phyloP scores from a whole-genome alignment of 2,888 invertebrate genomes.

The Lasioglossum leucozonium region DNA sequence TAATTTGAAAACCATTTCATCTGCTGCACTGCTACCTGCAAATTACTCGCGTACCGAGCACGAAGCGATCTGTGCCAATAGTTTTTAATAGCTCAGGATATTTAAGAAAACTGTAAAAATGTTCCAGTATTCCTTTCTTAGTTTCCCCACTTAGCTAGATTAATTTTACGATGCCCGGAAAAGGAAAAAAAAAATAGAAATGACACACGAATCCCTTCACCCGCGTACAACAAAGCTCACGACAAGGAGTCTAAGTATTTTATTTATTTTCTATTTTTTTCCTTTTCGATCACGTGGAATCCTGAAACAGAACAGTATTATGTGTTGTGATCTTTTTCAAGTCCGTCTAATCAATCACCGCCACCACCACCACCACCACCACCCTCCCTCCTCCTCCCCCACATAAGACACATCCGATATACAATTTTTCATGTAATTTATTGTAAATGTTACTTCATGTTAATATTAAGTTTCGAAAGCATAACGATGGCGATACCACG shows the following conservation, averaged over 20 bases:
- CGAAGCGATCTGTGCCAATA: slow-evolving; percentile 20
- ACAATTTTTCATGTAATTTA: slow-evolving; percentile 31
- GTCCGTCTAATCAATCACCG: slow-evolving; percentile 20
- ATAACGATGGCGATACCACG: neutral
- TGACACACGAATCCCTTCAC: neutral
- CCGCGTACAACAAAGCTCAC: neutral
- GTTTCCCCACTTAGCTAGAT: slow-evolving; percentile 14
- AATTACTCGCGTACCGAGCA: slow-evolving; percentile 21
- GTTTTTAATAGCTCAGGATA: slow-evolving; percentile 23
- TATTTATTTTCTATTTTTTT: slow-evolving; percentile 39
- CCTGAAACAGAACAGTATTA: slow-evolving; percentile 77
- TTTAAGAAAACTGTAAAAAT: slow-evolving; percentile 19
- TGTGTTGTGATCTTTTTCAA: slow-evolving; percentile 73
- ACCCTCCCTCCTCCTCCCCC: neutral
- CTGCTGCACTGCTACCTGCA: slow-evolving; percentile 25
- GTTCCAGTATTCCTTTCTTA: slow-evolving; percentile 44
- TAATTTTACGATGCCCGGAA: slow-evolving; percentile 25
- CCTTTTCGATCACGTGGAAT: slow-evolving; percentile 33
- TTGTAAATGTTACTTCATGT: slow-evolving; percentile 24
- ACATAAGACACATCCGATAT: slow-evolving; percentile 8
- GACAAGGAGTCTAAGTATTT: neutral
- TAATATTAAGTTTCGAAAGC: slow-evolving; percentile 43
- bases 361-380: neutral
- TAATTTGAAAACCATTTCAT: slow-evolving; percentile 40
- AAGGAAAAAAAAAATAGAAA: slow-evolving; percentile 33